Conservation (phyloP, 2,888 invertebrate genomes). For the Minunthozetes semirufus region DNA sequence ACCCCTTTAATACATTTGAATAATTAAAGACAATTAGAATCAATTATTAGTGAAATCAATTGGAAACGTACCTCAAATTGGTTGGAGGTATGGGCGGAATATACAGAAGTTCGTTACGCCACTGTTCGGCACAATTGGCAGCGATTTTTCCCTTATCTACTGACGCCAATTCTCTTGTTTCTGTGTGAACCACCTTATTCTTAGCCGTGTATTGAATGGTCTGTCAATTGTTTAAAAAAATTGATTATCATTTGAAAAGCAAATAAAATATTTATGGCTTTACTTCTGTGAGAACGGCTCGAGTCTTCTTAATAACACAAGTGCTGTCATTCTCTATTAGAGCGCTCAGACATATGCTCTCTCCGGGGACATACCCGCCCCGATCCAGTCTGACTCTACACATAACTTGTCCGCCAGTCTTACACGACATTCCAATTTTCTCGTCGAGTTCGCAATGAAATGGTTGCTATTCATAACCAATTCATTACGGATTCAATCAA, state of each 20-base stretch:
- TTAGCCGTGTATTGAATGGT: slow-evolving; percentile 82
- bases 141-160: slow-evolving; percentile 71
- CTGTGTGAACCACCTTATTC: slow-evolving; percentile 75
- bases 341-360: slow-evolving; percentile 78
- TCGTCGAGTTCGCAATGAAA: slow-evolving; percentile 86
- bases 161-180: slow-evolving; percentile 73
- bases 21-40: neutral
- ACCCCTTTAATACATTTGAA: slow-evolving; percentile 54
- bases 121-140: slow-evolving; percentile 71
- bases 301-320: slow-evolving; percentile 73
- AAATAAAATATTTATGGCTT: slow-evolving; percentile 41
- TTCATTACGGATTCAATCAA: neutral
- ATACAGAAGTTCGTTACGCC: slow-evolving; percentile 79
- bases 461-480: slow-evolving; percentile 60
- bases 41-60: neutral
- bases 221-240: slow-evolving; percentile 49
- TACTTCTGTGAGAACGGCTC: slow-evolving; percentile 73
- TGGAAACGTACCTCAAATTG: slow-evolving; percentile 56
- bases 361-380: slow-evolving; percentile 90
- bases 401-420: slow-evolving; percentile 76
- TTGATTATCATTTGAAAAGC: slow-evolving; percentile 38
- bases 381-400: slow-evolving; percentile 80
- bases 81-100: slow-evolving; percentile 91
- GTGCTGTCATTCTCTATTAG: slow-evolving; percentile 75
- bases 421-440: slow-evolving; percentile 77